phyloP scores from a whole-genome alignment of 2,797 vertebrate genomes.

The Leptoclinus maculatus region DNA sequence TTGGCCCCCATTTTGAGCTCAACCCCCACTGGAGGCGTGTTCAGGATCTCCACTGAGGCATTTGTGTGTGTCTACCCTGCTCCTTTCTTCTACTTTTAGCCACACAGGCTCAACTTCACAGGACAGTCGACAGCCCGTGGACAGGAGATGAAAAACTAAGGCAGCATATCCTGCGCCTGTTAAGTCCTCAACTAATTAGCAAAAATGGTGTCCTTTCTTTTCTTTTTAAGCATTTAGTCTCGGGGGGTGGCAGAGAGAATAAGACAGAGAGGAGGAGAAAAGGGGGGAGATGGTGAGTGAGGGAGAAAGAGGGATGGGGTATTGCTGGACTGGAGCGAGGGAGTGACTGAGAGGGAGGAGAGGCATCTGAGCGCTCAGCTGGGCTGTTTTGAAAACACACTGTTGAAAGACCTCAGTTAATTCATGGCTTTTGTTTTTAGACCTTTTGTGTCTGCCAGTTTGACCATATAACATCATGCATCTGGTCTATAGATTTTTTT shows the following conservation, averaged over 20 bases:
- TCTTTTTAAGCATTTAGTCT: slow-evolving; percentile 90
- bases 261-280: slow-evolving; percentile 60
- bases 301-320: slow-evolving; percentile 63
- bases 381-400: slow-evolving; percentile 99
- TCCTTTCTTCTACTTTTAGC: slow-evolving; percentile 86
- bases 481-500: slow-evolving; percentile 96
- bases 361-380: slow-evolving; percentile 93
- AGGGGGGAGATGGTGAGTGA: slow-evolving; percentile 72
- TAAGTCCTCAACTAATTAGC: slow-evolving; percentile 97
- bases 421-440: slow-evolving; percentile 97
- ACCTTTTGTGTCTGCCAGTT: slow-evolving; percentile 97
- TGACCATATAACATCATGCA: slow-evolving; percentile 99
- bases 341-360: slow-evolving; percentile 80
- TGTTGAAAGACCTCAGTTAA: slow-evolving; percentile 97
- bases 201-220: slow-evolving; percentile 93
- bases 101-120: slow-evolving; percentile 86
- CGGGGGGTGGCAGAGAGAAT: slow-evolving; percentile 79
- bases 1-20: slow-evolving; percentile 81
- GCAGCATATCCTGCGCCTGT: slow-evolving; percentile 90
- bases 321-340: slow-evolving; percentile 67
- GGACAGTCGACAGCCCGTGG: slow-evolving; percentile 84
- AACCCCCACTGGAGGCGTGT: slow-evolving; percentile 83
- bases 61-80: slow-evolving; percentile 76
- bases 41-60: slow-evolving; percentile 84
- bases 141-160: slow-evolving; percentile 87